Percentiles rank a stretch among this genome's conserved stretches.
These are phyloP conservation scores for Tipula vernalis DNA, from an alignment of 2,888 invertebrate genomes.

Conservation along the genomic window DNA sequence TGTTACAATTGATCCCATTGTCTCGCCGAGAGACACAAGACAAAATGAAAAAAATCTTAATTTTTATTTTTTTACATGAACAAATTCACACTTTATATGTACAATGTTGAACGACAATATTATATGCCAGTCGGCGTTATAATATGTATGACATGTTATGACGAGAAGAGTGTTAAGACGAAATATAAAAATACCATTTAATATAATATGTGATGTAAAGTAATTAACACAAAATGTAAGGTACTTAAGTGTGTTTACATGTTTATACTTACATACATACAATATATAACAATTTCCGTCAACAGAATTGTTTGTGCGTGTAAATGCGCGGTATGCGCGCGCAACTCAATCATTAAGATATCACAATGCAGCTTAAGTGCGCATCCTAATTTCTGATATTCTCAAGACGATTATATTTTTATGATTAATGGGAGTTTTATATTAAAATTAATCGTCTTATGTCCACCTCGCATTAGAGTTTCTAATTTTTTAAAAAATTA, in stretches of 20 bases:
- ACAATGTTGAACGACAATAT: neutral
- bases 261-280: neutral
- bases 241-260: constrained; percentile 4
- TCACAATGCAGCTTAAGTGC: neutral
- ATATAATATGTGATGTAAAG: neutral
- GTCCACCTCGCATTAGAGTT: neutral
- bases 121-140: neutral
- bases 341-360: neutral
- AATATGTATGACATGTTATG: neutral
- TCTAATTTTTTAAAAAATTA: neutral
- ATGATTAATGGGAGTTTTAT: neutral
- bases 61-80: neutral
- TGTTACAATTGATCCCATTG: neutral
- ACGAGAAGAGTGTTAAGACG: neutral
- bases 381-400: neutral
- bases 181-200: neutral
- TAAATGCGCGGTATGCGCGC: neutral
- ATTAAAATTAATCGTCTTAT: neutral
- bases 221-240: constrained; percentile 4
- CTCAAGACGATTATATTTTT: neutral
- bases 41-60: neutral
- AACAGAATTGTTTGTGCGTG: neutral
- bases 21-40: neutral
- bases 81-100: neutral
- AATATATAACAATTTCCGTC: neutral